Base-by-base conservation (phyloP, 2,888 invertebrate genomes). In the Eilema sororculum region DNA sequence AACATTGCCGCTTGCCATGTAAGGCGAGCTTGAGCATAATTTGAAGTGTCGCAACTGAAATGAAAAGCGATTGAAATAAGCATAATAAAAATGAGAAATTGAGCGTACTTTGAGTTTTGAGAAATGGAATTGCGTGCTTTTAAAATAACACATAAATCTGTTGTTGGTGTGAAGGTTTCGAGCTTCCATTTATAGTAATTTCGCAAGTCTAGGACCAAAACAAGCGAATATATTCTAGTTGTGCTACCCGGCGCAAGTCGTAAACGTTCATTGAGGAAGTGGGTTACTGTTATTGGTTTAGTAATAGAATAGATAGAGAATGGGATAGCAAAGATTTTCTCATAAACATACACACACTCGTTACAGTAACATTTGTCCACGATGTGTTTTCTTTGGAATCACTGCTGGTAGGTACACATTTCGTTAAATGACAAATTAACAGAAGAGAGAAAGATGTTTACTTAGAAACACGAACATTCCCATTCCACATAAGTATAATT, bases 21-120 rank as follows among this genome's bases (percentile, higher is more conserved):
- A 78, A 69, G 77, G 80, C 68, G 73, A 25, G 69, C 71, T 81
- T 80, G 74, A 78, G 77, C 64, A 78, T 76, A 75, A 81, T 83
- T 81, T 78, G 74, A 77, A 73, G 78, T 80, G 78, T 79, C 72
- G 71, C 67, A 78, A 81, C 74, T 77, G 72, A 78, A 80, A 78
- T 71, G 65, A 66, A 70, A 69, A 67, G 65, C 72, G 67, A 75
- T 79, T 81, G 75, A 77, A 69, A 71, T 72, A 74, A 67, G 69
- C 69, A 41, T 59, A 41, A 64, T 72, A 66, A 76, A 73, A 63
- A 72, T 73, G 41, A 74, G 59, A 75, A 69, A 79, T 63, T 65
- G 68, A 71, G 57, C 63, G 69, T 72, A 64, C 13, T 28, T 52
- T 0, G 13, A 5, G 13, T 58, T 37, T 28, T 25, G n/a, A 71